Base-by-base conservation (phyloP, 1,140 invertebrate species). In the Drosophila hydei region DNA sequence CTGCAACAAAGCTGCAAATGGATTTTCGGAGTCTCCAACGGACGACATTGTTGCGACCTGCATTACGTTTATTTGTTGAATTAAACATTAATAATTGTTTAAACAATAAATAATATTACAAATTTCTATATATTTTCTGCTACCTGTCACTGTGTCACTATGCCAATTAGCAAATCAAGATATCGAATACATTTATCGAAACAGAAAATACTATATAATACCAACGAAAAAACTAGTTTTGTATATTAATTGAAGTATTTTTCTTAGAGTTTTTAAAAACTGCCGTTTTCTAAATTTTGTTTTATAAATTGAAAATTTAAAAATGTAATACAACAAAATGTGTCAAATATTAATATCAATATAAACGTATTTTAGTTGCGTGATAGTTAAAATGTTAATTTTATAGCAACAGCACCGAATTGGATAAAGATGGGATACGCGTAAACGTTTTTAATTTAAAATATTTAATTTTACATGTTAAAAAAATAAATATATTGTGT, bases 1-100 rank as follows among this genome's bases (percentile, higher is more conserved):
- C 23, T 84, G 65, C 16, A 91, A 72, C 33, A 91, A 69, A 1
- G 89, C 89, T 47, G 85, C 81, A 58, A 91, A 91, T 11, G 89
- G 89, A 62, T 91, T 91, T 9, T 72, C 69, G 16, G 47, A 59
- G 6, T 84, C 68, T 33, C 76, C 89, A 58, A 60, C 58, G 60
- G 45, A 87, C 5, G 74, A 54, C 89, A 91, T 91, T 48, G 45
- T 61, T 62, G 30, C 48, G 40, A 43, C 58, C 38, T 61, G 58
- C 40, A 48, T 47, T 36, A 1, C 1, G 0, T 47, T 0, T 5
- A n/a, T 0, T 43, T 19, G 40, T 25, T 23, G 1, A 25, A 4
- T 18, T 25, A 25, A 45, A 14, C 6, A 4, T 48, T 58, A 38
- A 27, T 59, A 48, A 51, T 33, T 27, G 12, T 8, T 16, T 23